Conservation (phyloP, 1,140 invertebrate genomes). For the Bursaphelenchus mucronatus region DNA sequence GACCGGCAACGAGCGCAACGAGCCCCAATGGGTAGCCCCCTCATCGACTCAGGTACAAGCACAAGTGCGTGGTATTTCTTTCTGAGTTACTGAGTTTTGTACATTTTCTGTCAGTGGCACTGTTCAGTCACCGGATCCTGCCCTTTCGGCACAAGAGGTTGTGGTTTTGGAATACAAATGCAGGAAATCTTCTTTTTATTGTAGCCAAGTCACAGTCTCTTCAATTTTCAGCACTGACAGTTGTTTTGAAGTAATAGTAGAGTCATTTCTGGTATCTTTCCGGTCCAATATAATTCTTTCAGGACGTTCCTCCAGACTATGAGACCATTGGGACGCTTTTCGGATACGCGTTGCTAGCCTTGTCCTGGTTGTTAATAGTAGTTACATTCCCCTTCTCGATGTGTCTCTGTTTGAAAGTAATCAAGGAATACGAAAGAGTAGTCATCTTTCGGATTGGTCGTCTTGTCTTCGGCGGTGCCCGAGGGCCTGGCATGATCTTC, state of each 20-base stretch:
- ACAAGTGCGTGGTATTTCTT: constrained; percentile 1
- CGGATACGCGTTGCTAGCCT: constrained; percentile 53
- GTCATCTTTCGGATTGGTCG: constrained; percentile 60
- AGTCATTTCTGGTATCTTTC: neutral
- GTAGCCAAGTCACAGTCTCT: neutral
- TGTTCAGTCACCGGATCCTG: constrained; percentile 10
- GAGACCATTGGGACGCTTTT: constrained; percentile 61
- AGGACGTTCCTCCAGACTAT: constrained; percentile 61
- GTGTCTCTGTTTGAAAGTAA: constrained; percentile 75
- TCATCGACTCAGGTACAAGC: constrained; percentile 52
- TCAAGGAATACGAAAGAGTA: constrained; percentile 61
- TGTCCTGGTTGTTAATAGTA: constrained; percentile 68
- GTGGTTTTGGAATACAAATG: neutral
- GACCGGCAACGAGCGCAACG: constrained; percentile 48
- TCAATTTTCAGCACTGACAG: neutral
- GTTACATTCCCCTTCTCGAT: constrained; percentile 76
- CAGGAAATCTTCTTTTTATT: neutral
- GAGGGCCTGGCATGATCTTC: constrained; percentile 70
- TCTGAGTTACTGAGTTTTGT: neutral
- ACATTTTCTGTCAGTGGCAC: neutral
- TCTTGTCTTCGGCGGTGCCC: constrained; percentile 57
- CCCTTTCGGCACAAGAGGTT: constrained; percentile 1
- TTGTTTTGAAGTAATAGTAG: constrained; percentile 18
- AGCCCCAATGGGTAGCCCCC: constrained; percentile 59
- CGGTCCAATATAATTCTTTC: constrained; percentile 18